Base-by-base conservation (phyloP, 1,140 invertebrate species). In the Argopecten irradians region DNA sequence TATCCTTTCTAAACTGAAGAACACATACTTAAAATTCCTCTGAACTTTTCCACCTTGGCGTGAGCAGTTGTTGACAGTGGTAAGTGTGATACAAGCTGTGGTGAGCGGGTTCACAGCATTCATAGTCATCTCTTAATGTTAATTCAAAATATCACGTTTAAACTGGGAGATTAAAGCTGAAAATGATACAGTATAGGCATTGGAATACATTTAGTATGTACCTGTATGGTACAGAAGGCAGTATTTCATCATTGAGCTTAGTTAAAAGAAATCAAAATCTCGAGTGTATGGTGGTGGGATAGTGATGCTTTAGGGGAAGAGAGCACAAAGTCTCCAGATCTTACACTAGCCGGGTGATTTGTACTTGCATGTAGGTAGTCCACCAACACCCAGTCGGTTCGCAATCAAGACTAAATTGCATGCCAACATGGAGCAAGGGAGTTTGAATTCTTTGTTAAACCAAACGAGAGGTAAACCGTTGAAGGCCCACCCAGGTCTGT, bases 401-500 rank as follows among this genome's bases (percentile, higher is more conserved):
- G 55, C 55, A 28, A 71, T 71, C 55, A 71, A 71, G 55, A 71
- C 55, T 71, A 71, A 71, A 71, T 71, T 71, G 55, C 55, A 71
- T 71, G 55, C 55, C 55, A 71, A 71, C 55, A 71, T 71, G 55
- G 55, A 71, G 55, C 55, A 71, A n/a, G 55, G 55, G 28, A 71
- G 55, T 71, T 71, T 71, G 55, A 71, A 71, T 71, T 71, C 55
- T 28, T 71, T 71, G 55, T 71, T 71, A 71, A 71, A 71, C 22
- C 55, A 71, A 71, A 71, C 55, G 1, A 71, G 55, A 71, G 55
- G 55, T 71, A 71, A 71, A 71, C 55, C 55, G 55, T 71, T 71
- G 55, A 71, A 71, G 55, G 55, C 55, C 55, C 55, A 71, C 55
- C n/a, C 55, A 71, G 55, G 55, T 71, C 55, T 71, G 55, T 71